Base-by-base conservation (phyloP, 2,888 invertebrate species). In the Oligia strigilis region DNA sequence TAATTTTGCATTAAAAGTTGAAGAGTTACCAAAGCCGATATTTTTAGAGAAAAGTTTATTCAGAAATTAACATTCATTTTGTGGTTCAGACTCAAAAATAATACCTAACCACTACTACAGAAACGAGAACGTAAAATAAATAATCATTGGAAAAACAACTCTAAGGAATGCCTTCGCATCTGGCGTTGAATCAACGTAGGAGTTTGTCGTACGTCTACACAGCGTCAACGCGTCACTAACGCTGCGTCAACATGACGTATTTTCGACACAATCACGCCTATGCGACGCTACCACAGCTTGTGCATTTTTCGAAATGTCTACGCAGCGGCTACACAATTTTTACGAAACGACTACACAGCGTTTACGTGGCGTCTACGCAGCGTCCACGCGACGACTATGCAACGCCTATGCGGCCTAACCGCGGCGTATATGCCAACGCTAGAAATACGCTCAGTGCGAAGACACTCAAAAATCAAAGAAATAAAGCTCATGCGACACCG, bases 401-500 rank as follows among this genome's bases (percentile, higher is more conserved):
- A 17, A 14, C 19, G 36, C 43, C 14, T 43, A 72, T 23, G 29
- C 23, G 0, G 4, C 13, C 29, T 8, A 29, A 17, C n/a, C 19
- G 5, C 29, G 36, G 23, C 46, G 64, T 64, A 73, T 64, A 73
- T 36, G 23, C 17, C 29, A n/a, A 75, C 46, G 23, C 36, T 55
- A 43, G 13, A 69, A 14, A 8, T 23, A 60, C n/a, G 14, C 11
- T 36, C 17, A 60, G 43, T 55, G 52, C 74, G 17, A 69, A 74
- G 55, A 58, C 81, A 72, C 46, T n/a, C 2, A 77, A 87, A 75
- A 70, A 64, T 0, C 0, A 87, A 69, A 70, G 74, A 80, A 72
- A 52, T 77, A 71, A 86, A 89, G 90, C 75, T 73, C 89, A 91
- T 91, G 90, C 91, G 86, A 92, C 91, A 92, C 86, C 80, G 84